Percentiles rank a stretch among this genome's conserved stretches.
These are phyloP conservation scores for Zaprionus africanus DNA, from an alignment of 1,140 invertebrate species.

Conservation along the genomic window DNA sequence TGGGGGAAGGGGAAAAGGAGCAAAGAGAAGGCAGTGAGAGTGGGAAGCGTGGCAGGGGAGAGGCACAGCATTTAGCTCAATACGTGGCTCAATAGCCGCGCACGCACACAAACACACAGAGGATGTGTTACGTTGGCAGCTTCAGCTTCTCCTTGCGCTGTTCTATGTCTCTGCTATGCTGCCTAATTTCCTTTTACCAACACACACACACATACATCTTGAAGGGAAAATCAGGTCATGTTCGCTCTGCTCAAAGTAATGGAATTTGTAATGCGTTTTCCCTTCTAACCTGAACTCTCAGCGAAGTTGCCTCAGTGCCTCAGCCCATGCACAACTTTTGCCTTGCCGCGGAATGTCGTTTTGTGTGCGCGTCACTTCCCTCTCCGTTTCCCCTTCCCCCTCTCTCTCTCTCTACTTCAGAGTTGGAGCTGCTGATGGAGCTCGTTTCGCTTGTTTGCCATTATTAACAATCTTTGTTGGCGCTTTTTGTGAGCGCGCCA, in stretches of 20 bases:
- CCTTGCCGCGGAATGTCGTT: constrained; percentile 78
- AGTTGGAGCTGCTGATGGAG: constrained; percentile 15
- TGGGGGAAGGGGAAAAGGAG: not conserved
- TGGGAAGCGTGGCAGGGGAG: not conserved
- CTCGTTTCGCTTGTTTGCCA: constrained; percentile 78
- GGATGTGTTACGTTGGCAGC: constrained; percentile 28
- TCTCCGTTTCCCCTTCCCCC: not conserved
- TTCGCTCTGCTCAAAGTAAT: constrained; percentile 79
- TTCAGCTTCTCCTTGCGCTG: constrained; percentile 13
- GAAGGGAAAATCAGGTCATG: constrained; percentile 74
- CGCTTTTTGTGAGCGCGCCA: constrained; percentile 57
- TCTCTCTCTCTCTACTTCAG: not conserved
- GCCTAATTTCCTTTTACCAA: constrained; percentile 71
- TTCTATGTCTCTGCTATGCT: constrained; percentile 10
- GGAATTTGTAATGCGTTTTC: constrained; percentile 81
- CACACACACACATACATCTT: not conserved
- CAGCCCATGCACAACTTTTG: constrained; percentile 14
- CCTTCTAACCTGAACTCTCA: constrained; percentile 18
- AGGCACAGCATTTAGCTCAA: constrained; percentile 54
- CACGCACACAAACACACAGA: constrained; percentile 56
- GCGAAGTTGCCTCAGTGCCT: constrained; percentile 6
- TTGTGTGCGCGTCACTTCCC: constrained; percentile 62
- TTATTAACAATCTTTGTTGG: constrained; percentile 83
- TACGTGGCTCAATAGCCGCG: constrained; percentile 77
- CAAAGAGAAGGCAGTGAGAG: not conserved